A percentile compares a stretch with the other conserved stretches of the same genome.
Evolutionary conservation across 2,113 vertebrate species (phyloP).

Genomic region (Mobula hypostoma): DNA sequence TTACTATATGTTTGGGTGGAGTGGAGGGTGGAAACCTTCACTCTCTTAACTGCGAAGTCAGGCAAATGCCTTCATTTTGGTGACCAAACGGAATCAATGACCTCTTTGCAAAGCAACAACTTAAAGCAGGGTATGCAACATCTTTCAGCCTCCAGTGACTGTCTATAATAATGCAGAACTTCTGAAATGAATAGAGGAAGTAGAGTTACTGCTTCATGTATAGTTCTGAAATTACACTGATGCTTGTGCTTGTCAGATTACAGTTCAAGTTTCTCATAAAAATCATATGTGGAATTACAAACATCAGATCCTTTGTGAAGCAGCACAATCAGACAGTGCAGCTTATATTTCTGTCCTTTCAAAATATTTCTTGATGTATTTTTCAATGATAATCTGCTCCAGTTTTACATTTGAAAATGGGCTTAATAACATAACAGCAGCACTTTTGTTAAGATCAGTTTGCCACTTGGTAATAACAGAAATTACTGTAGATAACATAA

Average conservation of each 20-base stretch:
- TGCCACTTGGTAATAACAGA: not conserved
- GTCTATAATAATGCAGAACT: not conserved
- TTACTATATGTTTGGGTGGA: too few species aligned
- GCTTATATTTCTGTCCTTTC: not conserved
- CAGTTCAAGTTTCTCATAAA: not conserved
- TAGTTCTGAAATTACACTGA: not conserved
- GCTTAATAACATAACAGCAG: not conserved
- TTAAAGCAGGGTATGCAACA: not conserved
- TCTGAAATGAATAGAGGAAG: not conserved
- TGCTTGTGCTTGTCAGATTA: not conserved
- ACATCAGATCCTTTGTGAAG: not conserved
- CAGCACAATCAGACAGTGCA: not conserved
- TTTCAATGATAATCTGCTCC: not conserved
- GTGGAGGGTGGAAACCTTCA: too few species aligned
- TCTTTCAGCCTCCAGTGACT: not conserved
- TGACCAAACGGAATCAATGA: too few species aligned
- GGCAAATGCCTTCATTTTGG: too few species aligned
- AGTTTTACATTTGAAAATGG: not conserved
- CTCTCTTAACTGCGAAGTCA: too few species aligned
- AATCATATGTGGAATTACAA: not conserved
- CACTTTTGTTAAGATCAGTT: not conserved
- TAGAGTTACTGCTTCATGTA: not conserved
- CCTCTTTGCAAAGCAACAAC: too few species aligned
- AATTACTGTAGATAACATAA: not conserved
- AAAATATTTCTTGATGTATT: not conserved